Conservation (phyloP, 2,797 vertebrate species). For the Sebastes minor region DNA sequence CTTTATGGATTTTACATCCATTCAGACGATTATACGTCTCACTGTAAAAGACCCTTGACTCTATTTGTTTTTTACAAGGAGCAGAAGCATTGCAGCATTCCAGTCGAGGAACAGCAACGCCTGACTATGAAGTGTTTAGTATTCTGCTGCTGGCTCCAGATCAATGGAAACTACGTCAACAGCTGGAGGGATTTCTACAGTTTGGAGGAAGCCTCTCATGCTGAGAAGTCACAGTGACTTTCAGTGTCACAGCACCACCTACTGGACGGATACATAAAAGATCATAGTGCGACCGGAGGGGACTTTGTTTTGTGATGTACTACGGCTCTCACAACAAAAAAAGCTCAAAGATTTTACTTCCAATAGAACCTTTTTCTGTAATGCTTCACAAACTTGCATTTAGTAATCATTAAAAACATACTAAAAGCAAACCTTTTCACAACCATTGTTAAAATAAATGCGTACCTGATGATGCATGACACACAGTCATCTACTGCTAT, state of each 20-base stretch:
- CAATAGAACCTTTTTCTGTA: neutral
- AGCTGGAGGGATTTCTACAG: constrained; percentile 71
- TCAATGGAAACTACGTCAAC: constrained; percentile 72
- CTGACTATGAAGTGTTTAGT: constrained; percentile 52
- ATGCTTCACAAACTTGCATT: neutral
- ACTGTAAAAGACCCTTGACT: neutral
- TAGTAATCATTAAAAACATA: neutral
- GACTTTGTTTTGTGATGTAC: neutral
- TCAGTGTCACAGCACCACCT: constrained; percentile 72
- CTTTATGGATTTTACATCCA: constrained; percentile 16
- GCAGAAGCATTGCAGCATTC: constrained; percentile 40
- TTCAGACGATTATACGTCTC: neutral
- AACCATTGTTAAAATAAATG: neutral
- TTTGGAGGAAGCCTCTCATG: constrained; percentile 40
- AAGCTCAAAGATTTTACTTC: neutral
- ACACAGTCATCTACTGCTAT: neutral
- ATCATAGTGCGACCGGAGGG: neutral
- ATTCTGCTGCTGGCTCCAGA: constrained; percentile 65
- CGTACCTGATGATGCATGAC: neutral
- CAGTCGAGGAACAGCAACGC: constrained; percentile 18
- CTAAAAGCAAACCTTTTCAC: neutral
- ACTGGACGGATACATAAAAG: constrained; percentile 49
- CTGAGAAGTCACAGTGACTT: constrained; percentile 4
- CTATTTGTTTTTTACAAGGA: neutral
- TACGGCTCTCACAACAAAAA: neutral